Evolutionary conservation across 2,113 vertebrate genomes (phyloP).

Genomic region (Gnathonemus longibarbis): DNA sequence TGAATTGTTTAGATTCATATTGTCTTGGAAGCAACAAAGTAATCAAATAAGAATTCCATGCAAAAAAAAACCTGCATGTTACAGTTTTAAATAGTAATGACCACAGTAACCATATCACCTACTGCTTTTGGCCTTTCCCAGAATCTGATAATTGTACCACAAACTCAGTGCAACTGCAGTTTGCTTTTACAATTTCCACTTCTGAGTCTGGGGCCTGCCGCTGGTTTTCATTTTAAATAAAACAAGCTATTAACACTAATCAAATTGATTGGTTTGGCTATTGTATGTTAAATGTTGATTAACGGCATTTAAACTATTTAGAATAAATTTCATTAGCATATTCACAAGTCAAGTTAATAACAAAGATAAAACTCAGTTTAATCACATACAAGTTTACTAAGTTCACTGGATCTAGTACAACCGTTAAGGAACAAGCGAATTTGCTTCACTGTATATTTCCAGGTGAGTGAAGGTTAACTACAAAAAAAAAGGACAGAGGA

Average conservation of each 20-base stretch:
- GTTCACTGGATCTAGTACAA: not conserved
- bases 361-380: not conserved
- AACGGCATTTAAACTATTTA: not conserved
- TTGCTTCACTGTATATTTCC: not conserved
- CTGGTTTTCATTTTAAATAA: not conserved
- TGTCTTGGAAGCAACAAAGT: not conserved
- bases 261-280: not conserved
- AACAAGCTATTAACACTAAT: not conserved
- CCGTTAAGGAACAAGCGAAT: not conserved
- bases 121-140: not conserved
- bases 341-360: not conserved
- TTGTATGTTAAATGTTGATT: not conserved
- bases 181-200: not conserved
- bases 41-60: not conserved
- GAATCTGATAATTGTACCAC: not conserved
- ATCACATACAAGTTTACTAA: not conserved
- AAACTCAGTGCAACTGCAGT: not conserved
- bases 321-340: not conserved
- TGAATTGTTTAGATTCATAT: not conserved
- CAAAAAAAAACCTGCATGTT: not conserved
- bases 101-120: not conserved
- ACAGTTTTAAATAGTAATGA: not conserved
- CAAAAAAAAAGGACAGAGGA: not conserved
- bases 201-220: not conserved
- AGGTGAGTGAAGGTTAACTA: conserved; percentile 7